phyloP scores from a whole-genome alignment of 2,113 vertebrate genomes.

The Catharus fuscescens region DNA sequence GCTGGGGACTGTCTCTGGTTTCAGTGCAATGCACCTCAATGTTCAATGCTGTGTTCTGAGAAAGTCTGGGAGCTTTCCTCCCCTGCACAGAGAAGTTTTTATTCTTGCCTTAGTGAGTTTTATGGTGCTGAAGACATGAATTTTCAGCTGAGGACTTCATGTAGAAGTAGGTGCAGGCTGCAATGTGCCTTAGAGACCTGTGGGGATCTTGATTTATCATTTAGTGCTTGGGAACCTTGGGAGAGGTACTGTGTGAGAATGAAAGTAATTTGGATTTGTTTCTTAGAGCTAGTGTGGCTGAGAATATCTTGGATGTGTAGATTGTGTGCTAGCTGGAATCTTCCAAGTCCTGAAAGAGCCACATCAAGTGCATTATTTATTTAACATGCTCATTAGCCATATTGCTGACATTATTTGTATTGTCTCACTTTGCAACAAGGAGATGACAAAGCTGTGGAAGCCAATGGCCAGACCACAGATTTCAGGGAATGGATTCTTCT shows the following conservation, averaged over 20 bases:
- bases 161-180: not conserved
- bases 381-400: not conserved
- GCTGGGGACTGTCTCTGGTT: not conserved
- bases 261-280: not conserved
- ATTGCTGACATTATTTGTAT: not conserved
- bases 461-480: not conserved
- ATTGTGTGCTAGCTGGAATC: not conserved
- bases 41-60: not conserved
- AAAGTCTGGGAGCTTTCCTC: not conserved
- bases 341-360: not conserved
- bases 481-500: not conserved
- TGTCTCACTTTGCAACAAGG: not conserved
- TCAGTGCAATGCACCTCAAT: accelerated
- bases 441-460: not conserved
- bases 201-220: not conserved
- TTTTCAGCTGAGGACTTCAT: not conserved
- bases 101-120: not conserved
- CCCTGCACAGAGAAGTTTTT: not conserved
- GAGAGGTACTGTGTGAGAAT: not conserved
- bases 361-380: not conserved
- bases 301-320: not conserved
- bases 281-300: not conserved
- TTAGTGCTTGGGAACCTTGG: not conserved
- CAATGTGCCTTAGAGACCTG: not conserved
- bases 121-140: not conserved